phyloP scores from a whole-genome alignment of 2,888 invertebrate species.

The Drosophila mettleri region DNA sequence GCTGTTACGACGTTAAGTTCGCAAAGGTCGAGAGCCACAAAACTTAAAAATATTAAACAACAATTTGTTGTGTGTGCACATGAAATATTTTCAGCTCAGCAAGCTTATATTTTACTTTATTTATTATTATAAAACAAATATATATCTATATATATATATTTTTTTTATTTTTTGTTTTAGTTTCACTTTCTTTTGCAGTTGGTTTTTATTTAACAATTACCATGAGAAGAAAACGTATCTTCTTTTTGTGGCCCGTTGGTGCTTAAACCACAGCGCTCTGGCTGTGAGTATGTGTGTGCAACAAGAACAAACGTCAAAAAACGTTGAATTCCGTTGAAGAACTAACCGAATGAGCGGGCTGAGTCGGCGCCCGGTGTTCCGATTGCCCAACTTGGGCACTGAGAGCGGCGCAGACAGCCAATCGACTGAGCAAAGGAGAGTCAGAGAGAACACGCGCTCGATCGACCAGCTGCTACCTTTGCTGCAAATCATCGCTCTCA shows the following conservation, averaged over 20 bases:
- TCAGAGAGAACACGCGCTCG: neutral
- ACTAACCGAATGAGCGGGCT: conserved; percentile 64
- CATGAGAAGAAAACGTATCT: conserved; percentile 15
- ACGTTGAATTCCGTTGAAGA: conserved; percentile 69
- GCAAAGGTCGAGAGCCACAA: conserved; percentile 66
- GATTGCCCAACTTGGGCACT: conserved; percentile 42
- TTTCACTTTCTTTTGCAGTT: conserved; percentile 15
- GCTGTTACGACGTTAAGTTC: conserved; percentile 72
- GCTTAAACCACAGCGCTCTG: conserved; percentile 8
- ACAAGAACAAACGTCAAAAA: conserved; percentile 66
- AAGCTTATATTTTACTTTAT: neutral
- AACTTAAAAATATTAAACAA: conserved; percentile 19
- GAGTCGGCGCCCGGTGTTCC: conserved; percentile 42
- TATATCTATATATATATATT: too few species aligned
- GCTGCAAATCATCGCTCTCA: conserved; percentile 36
- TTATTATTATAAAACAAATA: neutral
- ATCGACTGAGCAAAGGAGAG: conserved; percentile 2
- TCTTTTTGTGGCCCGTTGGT: conserved; percentile 9
- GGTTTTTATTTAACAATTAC: conserved; percentile 13
- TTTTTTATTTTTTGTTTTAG: conserved; percentile 1
- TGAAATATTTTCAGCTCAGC: conserved; percentile 8
- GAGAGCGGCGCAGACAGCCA: conserved; percentile 25
- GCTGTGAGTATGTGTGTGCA: conserved; percentile 5
- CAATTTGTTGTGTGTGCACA: conserved; percentile 34
- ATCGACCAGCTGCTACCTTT: conserved; percentile 39